Evolutionary conservation across 2,113 vertebrate genomes (phyloP).

Genomic region (Mirza zaza): DNA sequence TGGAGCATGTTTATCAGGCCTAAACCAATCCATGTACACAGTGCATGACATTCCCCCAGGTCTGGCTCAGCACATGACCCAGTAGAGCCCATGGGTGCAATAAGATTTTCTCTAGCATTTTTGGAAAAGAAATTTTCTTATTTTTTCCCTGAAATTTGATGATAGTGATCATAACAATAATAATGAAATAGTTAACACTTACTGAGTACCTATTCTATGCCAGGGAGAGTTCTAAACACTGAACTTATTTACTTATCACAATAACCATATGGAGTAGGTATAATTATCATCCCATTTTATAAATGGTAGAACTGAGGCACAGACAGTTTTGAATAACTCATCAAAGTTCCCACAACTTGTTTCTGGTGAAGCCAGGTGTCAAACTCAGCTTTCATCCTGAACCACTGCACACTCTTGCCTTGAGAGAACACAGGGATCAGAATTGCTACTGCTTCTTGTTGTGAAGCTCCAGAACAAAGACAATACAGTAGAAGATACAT

Average conservation of each 20-base stretch:
- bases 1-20: not conserved
- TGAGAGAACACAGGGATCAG: not conserved
- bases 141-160: not conserved
- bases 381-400: not conserved
- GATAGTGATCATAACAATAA: not conserved
- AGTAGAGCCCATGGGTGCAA: not conserved
- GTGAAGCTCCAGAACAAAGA: not conserved
- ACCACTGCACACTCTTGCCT: not conserved
- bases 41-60: not conserved
- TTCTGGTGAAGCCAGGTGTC: not conserved
- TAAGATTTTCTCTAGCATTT: slow-evolving; percentile 1
- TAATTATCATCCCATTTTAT: not conserved
- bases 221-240: not conserved
- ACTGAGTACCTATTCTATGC: not conserved
- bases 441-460: not conserved
- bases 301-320: not conserved
- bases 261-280: not conserved
- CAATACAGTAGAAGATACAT: not conserved
- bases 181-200: not conserved
- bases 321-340: not conserved
- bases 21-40: not conserved
- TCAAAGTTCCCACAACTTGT: not conserved
- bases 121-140: not conserved
- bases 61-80: not conserved
- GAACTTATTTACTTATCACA: not conserved